A percentile compares a stretch with the other conserved stretches of the same genome.
These are phyloP conservation scores for Eupithecia vulgata DNA, from an alignment of 2,888 invertebrate genomes.

Conservation along the genomic window DNA sequence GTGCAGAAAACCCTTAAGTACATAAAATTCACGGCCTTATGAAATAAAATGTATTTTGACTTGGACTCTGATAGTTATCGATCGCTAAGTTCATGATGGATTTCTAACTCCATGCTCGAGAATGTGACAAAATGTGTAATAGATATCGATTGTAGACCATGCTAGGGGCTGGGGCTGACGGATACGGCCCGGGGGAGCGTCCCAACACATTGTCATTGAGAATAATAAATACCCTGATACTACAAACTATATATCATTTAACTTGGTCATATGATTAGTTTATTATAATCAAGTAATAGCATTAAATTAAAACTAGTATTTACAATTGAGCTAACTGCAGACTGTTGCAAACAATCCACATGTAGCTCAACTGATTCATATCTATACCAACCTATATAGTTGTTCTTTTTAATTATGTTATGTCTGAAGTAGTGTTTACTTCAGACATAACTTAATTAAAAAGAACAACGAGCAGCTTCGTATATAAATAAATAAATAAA, in stretches of 20 bases:
- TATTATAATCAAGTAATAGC: too few species aligned
- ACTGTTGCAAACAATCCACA: too few species aligned
- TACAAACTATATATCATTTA: not conserved
- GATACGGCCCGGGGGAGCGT: not conserved
- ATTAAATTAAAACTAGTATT: too few species aligned
- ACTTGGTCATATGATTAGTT: not conserved
- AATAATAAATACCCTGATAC: slow-evolving; percentile 8
- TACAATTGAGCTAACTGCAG: too few species aligned
- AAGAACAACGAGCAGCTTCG: too few species aligned
- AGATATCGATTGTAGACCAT: slow-evolving; percentile 4
- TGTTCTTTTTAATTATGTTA: not conserved
- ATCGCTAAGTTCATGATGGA: not conserved
- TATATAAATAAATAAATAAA: too few species aligned
- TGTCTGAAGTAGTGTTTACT: not conserved
- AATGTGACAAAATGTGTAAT: not conserved
- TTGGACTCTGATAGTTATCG: not conserved
- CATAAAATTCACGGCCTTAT: not conserved
- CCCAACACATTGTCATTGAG: slow-evolving; percentile 6
- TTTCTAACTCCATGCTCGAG: not conserved
- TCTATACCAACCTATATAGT: too few species aligned
- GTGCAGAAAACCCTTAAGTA: not conserved
- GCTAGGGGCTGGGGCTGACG: not conserved
- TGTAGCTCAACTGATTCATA: too few species aligned
- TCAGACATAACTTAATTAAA: too few species aligned
- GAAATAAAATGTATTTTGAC: not conserved